Evolutionary conservation across 2,888 invertebrate species (phyloP), one percentile per base, ranked within the genome.

Genomic region (Macrosoma leucophasiata): DNA sequence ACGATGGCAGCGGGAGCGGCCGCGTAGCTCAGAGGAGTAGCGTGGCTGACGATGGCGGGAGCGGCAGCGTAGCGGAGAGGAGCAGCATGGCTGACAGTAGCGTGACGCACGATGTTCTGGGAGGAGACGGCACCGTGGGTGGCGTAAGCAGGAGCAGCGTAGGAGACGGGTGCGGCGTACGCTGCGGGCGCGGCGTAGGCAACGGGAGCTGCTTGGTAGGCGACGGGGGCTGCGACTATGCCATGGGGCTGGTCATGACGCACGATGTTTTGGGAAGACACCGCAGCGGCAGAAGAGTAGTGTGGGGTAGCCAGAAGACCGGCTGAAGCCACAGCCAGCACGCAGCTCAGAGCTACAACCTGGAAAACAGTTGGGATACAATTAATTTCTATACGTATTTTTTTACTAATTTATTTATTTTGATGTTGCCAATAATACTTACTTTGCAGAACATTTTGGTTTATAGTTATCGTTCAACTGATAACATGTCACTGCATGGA

Each of bases 361-460:
- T 36, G 18, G n/a, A 24, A 31, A 12, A 19, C 14, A n/a, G n/a
- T n/a, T n/a, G n/a, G 5, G 13, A 7, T 23, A 13, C 6, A 30
- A 22, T 30, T 23, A 23, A 7, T 29, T 29, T 8, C 6, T 22
- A 9, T 22, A 7, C 7, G 4, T n/a, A 22, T 22, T 14, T 10
- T 3, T 13, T 10, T 5, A n/a, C n/a, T 18, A 11, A 12, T 6
- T 12, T 3, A 12, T 24, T 24, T 10, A 24, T 7, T 24, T 9
- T 24, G n/a, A n/a, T n/a, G n/a, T 10, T 10, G 24, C 33, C 1
- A 19, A 9, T 18, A 11, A 21, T 12, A 58, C 72, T 70, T 54
- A 73, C 74, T 65, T 74, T 72, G 26, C 61, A 56, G 53, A 66
- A 65, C 75, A 74, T 75, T 45, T 61, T 72, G 51, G n/a, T 37